These are phyloP conservation scores for Paradoxurus hermaphroditus DNA, from an alignment of 2,113 vertebrate species.

Conservation along the genomic window DNA sequence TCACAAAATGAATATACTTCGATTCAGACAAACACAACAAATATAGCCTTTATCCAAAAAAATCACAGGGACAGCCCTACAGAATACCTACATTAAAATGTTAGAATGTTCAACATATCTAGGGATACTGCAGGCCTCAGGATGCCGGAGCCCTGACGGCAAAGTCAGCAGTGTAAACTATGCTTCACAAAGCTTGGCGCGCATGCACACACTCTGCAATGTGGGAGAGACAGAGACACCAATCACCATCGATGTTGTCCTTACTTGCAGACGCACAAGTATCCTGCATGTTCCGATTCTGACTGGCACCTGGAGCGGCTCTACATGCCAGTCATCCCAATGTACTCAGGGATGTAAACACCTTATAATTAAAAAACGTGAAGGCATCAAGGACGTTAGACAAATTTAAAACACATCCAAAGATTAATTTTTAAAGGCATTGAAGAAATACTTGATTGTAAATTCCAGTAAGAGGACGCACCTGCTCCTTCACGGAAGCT, in stretches of 20 bases:
- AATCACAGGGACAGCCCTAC: neutral
- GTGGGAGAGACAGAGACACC: constrained; percentile 71
- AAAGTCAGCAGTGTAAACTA: constrained; percentile 58
- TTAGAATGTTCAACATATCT: constrained; percentile 48
- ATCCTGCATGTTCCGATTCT: constrained; percentile 67
- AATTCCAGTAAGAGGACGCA: constrained; percentile 75
- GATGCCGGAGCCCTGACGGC: neutral
- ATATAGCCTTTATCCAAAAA: neutral
- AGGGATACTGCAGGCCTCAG: neutral
- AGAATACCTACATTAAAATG: constrained; percentile 45
- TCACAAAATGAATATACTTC: constrained; percentile 60
- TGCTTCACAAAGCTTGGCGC: constrained; percentile 46
- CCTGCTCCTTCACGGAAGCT: constrained; percentile 99
- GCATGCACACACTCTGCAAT: constrained; percentile 69
- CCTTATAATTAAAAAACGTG: constrained; percentile 73
- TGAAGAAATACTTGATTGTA: constrained; percentile 62
- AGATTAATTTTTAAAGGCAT: constrained; percentile 71
- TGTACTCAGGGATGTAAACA: constrained; percentile 59
- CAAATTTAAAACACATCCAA: constrained; percentile 61
- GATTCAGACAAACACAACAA: constrained; percentile 72
- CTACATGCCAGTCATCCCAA: constrained; percentile 75
- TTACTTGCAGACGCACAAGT: constrained; percentile 74
- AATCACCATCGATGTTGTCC: constrained; percentile 71
- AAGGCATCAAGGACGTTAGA: constrained; percentile 75
- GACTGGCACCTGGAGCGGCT: constrained; percentile 58